phyloP scores from a whole-genome alignment of 1,140 invertebrate genomes.

The Neuroterus valhalla region DNA sequence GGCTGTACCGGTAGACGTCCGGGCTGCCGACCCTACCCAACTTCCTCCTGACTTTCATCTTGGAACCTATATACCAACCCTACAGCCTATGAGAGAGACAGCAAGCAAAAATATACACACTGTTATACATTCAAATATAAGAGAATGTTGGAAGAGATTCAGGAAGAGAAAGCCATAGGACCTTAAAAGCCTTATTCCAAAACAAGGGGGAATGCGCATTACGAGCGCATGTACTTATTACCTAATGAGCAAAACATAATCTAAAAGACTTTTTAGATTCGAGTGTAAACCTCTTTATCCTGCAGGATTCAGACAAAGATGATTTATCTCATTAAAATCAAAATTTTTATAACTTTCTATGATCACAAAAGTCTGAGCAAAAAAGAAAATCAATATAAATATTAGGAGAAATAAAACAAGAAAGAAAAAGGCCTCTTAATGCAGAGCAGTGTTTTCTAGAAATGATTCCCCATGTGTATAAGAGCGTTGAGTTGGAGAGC shows the following conservation, averaged over 20 bases:
- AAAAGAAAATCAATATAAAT: too few relatives aligned
- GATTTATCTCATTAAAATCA: too few relatives aligned
- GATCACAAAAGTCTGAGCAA: too few relatives aligned
- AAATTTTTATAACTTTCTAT: too few relatives aligned
- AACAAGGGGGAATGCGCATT: neutral
- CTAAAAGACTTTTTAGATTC: neutral
- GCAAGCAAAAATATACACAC: neutral
- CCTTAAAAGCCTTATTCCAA: neutral
- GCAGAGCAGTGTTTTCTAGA: too few relatives aligned
- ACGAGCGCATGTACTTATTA: conserved; percentile 16
- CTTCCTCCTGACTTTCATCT: conserved; percentile 21
- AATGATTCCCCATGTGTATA: too few relatives aligned
- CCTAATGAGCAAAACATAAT: conserved; percentile 5
- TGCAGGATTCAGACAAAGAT: too few relatives aligned
- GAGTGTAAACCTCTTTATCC: too few relatives aligned
- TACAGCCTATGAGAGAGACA: neutral
- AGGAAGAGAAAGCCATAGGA: neutral
- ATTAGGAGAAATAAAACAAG: too few relatives aligned
- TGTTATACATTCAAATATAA: neutral
- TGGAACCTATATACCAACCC: conserved; percentile 6
- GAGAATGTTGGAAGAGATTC: conserved; percentile 16
- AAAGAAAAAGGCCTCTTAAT: too few relatives aligned
- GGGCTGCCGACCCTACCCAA: conserved; percentile 13
- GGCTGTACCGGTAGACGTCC: conserved; percentile 17
- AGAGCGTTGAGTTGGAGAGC: neutral